Evolutionary conservation across 2,113 vertebrate species (phyloP).

Genomic region (Echinops telfairi): DNA sequence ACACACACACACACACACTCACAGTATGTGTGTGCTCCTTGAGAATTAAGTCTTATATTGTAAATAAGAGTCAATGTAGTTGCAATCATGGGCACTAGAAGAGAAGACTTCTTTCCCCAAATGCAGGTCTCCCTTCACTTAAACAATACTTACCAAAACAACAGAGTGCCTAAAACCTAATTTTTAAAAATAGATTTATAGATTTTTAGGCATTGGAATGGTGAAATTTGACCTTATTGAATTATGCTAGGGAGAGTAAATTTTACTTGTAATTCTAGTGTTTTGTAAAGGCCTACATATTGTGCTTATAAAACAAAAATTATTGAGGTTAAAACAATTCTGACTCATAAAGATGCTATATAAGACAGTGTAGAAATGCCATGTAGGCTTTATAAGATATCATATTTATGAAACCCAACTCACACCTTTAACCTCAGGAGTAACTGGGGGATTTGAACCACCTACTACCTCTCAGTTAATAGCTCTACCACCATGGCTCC

Average conservation of each 20-base stretch:
- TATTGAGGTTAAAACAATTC: not conserved
- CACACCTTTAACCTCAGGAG: not conserved
- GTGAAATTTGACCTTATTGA: not conserved
- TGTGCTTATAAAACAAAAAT: not conserved
- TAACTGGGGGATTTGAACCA: not conserved
- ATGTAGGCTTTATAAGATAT: not conserved
- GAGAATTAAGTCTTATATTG: no score
- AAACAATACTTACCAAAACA: not conserved
- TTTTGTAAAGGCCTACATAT: not conserved
- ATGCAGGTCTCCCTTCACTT: not conserved
- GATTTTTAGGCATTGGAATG: not conserved
- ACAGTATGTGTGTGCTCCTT: no score
- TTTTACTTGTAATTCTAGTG: not conserved
- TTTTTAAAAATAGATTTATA: conserved; percentile 1
- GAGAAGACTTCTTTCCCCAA: not conserved
- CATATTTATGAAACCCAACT: no score
- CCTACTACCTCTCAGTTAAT: not conserved
- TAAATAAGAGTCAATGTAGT: no score
- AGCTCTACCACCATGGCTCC: not conserved
- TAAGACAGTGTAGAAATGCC: not conserved
- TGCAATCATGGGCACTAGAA: not conserved
- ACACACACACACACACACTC: no score
- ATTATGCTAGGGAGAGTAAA: conserved; percentile 8
- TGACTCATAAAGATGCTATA: not conserved
- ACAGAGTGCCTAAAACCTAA: not conserved